These are phyloP conservation scores for Chloropsis cyanopogon DNA, from an alignment of 2,113 vertebrate species.

Conservation along the genomic window DNA sequence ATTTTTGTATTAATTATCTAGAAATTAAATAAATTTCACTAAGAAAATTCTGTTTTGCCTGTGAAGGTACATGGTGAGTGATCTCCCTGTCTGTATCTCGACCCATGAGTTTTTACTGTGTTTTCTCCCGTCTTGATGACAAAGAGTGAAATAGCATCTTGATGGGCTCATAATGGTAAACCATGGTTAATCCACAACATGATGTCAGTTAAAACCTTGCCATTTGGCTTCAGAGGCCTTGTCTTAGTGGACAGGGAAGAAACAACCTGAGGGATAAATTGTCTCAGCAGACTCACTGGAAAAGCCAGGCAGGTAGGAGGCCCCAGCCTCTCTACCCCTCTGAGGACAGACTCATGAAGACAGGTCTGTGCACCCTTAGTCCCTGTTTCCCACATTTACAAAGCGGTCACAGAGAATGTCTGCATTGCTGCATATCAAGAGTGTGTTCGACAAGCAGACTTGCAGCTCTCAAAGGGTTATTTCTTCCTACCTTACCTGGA, in stretches of 20 bases:
- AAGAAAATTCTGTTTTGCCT: not conserved
- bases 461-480: not conserved
- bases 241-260: not conserved
- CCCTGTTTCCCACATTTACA: fast-evolving
- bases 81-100: not conserved
- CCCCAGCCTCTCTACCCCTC: fast-evolving
- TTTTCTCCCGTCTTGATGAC: not conserved
- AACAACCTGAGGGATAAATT: not conserved
- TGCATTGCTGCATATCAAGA: not conserved
- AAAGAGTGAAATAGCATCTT: not conserved
- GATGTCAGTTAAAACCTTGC: not conserved
- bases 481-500: not conserved
- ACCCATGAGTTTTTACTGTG: not conserved
- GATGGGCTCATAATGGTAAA: not conserved
- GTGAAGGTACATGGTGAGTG: not conserved
- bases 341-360: not conserved
- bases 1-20: not conserved
- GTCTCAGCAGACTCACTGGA: not conserved
- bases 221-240: not conserved
- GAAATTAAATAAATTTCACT: not conserved
- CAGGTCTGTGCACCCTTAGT: not conserved
- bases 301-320: not conserved
- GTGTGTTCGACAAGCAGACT: not conserved
- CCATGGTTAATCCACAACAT: not conserved
- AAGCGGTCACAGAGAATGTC: not conserved